phyloP scores from a whole-genome alignment of 2,113 vertebrate species.

The Microtus oregoni region DNA sequence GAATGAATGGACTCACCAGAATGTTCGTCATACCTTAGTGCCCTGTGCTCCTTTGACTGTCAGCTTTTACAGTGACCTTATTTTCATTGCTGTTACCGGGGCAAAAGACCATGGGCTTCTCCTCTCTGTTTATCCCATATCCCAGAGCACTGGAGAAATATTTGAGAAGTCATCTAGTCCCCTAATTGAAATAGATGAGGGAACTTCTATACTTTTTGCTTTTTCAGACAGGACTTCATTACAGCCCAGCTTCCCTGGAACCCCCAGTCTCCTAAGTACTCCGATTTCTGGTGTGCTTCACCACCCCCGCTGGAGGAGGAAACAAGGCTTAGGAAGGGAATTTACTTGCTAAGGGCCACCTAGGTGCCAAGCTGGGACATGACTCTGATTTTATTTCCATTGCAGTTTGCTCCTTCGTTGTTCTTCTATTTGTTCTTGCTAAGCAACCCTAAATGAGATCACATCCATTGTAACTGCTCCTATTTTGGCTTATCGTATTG shows the following conservation, averaged over 20 bases:
- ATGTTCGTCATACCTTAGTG: constrained; percentile 5
- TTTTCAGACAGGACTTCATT: background rate
- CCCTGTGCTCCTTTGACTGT: background rate
- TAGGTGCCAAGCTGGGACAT: background rate
- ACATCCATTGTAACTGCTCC: background rate
- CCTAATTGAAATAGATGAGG: background rate
- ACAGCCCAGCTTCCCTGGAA: background rate
- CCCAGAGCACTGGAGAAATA: background rate
- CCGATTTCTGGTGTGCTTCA: background rate
- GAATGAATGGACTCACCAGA: constrained; percentile 48
- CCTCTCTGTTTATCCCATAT: background rate
- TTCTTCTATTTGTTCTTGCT: constrained; percentile 52
- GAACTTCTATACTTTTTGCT: background rate
- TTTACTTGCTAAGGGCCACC: background rate
- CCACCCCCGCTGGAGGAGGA: background rate
- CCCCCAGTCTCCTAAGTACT: background rate
- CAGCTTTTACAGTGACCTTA: constrained; percentile 51
- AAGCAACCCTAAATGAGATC: background rate
- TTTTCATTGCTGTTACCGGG: background rate
- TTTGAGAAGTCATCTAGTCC: background rate
- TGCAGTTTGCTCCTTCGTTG: background rate
- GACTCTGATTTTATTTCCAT: constrained; percentile 45
- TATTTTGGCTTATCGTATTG: background rate
- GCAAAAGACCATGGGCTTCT: background rate
- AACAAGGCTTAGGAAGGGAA: background rate